A percentile compares a stretch with the other conserved stretches of the same genome.
phyloP scores from a whole-genome alignment of 2,113 vertebrate species.

The Sialia sialis region DNA sequence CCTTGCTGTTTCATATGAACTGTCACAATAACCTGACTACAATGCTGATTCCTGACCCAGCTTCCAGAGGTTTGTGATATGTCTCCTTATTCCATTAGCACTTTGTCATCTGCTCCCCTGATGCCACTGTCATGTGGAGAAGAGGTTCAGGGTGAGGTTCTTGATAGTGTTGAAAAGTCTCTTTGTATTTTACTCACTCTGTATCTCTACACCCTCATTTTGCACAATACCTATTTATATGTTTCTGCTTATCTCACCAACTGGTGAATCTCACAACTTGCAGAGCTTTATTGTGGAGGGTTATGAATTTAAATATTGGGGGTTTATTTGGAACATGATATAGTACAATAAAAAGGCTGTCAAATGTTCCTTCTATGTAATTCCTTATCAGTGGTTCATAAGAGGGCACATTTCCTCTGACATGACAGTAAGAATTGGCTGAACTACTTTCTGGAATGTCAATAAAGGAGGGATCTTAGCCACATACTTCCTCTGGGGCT shows the following conservation, averaged over 20 bases:
- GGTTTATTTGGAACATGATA: neutral
- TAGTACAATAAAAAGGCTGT: neutral
- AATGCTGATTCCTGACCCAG: neutral
- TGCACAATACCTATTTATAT: neutral
- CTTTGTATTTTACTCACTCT: neutral
- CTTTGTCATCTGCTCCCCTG: conserved; percentile 9
- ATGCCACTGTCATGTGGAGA: neutral
- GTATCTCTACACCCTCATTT: neutral
- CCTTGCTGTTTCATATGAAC: neutral
- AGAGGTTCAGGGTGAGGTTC: neutral
- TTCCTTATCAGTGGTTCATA: neutral
- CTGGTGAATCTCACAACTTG: neutral
- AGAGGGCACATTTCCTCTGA: neutral
- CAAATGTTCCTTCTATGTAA: neutral
- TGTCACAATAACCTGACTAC: conserved; percentile 8
- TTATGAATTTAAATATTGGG: conserved; percentile 9
- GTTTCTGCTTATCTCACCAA: neutral
- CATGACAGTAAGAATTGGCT: neutral
- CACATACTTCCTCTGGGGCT: neutral
- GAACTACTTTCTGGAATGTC: neutral
- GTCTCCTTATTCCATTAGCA: conserved; percentile 24
- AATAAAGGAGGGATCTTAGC: neutral
- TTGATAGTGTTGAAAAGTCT: neutral
- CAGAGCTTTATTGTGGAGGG: neutral
- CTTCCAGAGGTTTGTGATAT: conserved; percentile 10